Evolutionary conservation across 2,888 invertebrate species (phyloP).

Genomic region (Idaea straminata): DNA sequence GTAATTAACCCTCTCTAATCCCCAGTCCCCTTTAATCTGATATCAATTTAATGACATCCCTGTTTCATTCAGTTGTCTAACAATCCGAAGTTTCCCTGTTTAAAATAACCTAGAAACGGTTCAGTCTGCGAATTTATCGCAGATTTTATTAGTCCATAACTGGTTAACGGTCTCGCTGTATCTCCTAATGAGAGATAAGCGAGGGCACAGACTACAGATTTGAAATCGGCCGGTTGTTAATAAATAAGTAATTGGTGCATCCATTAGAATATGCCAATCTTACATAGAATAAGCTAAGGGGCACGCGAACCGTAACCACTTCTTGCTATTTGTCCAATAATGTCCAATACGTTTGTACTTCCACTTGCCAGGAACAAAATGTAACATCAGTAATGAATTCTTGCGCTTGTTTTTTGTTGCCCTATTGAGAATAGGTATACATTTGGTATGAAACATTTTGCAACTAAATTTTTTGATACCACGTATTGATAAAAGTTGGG

Average conservation of each 20-base stretch:
- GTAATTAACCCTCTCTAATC: neutral
- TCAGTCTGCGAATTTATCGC: conserved; percentile 41
- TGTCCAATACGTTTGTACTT: no score
- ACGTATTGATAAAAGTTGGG: no score
- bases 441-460: no score
- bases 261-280: no score
- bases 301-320: no score
- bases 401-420: no score
- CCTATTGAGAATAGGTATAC: no score
- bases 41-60: neutral
- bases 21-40: neutral
- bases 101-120: neutral
- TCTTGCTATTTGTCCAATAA: no score
- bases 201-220: neutral
- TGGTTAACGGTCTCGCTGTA: conserved; percentile 46
- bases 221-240: neutral
- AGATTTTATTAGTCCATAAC: conserved; percentile 50
- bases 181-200: conserved; percentile 58
- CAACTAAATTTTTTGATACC: no score
- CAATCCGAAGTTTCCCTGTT: neutral
- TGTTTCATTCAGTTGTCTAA: conserved; percentile 1
- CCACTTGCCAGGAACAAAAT: no score
- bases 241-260: neutral
- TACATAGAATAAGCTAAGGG: no score
- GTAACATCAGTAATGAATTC: no score